These are phyloP conservation scores for Ammodytes marinus DNA, from an alignment of 2,113 vertebrate species.

Conservation along the genomic window DNA sequence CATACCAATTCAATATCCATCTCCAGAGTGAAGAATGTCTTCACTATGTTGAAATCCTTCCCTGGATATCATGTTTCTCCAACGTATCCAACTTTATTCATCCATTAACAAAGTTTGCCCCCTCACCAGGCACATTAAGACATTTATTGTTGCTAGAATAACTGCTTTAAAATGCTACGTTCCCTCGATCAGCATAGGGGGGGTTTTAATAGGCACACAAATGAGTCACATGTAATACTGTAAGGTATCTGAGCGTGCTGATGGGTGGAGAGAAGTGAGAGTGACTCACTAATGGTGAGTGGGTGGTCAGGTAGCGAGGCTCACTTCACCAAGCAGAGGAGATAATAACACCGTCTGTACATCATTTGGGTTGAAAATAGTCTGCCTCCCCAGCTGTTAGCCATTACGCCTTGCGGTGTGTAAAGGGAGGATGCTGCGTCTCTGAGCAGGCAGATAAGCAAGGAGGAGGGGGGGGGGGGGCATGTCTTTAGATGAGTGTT, in stretches of 20 bases:
- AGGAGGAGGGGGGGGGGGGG: slow-evolving; percentile 44
- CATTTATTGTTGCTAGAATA: slow-evolving; percentile 5
- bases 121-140: slow-evolving; percentile 1
- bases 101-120: background rate
- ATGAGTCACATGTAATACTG: slow-evolving; percentile 57
- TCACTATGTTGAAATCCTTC: background rate
- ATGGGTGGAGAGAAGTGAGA: slow-evolving; percentile 31
- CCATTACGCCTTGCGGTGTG: slow-evolving; percentile 64
- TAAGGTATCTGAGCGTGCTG: slow-evolving; percentile 34
- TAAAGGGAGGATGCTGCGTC: slow-evolving; percentile 55
- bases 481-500: slow-evolving; percentile 16
- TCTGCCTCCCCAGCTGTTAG: slow-evolving; percentile 76
- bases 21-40: background rate
- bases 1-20: background rate
- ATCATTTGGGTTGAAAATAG: slow-evolving; percentile 76
- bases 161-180: slow-evolving; percentile 7
- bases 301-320: slow-evolving; percentile 76
- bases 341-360: slow-evolving; percentile 75
- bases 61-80: background rate
- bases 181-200: slow-evolving; percentile 33
- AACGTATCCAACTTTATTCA: slow-evolving; percentile 5
- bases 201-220: slow-evolving; percentile 41
- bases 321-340: slow-evolving; percentile 63
- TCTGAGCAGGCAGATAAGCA: slow-evolving; percentile 73
- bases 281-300: slow-evolving; percentile 77